Conservation (phyloP, 2,888 invertebrate genomes). For the Trimorus sp. region DNA sequence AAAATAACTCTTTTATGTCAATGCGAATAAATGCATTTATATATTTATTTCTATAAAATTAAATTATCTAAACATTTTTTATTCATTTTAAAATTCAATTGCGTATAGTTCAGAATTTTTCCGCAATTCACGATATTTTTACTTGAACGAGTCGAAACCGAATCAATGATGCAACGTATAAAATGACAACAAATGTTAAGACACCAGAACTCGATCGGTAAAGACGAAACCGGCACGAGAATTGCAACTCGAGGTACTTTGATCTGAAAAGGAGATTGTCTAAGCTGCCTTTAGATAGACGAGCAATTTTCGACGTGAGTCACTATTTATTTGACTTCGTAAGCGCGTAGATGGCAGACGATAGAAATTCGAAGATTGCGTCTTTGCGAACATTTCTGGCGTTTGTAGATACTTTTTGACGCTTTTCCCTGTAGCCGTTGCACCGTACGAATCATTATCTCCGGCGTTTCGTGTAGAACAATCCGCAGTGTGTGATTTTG, state of each 20-base stretch:
- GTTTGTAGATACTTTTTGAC: constrained; percentile 61
- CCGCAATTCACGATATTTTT: too few species aligned
- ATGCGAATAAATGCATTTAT: too few species aligned
- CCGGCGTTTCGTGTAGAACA: constrained; percentile 33
- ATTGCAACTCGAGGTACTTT: constrained; percentile 29
- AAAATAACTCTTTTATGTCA: too few species aligned
- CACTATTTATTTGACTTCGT: constrained; percentile 74
- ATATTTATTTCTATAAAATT: too few species aligned
- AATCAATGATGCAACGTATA: background rate
- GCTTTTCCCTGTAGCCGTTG: constrained; percentile 48
- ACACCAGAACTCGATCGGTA: constrained; percentile 13
- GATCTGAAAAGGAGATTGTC: constrained; percentile 60
- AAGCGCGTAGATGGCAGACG: constrained; percentile 53
- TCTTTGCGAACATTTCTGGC: constrained; percentile 39
- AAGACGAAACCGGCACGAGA: background rate
- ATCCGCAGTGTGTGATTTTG: constrained; percentile 38
- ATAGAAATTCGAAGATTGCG: constrained; percentile 55
- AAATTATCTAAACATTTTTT: too few species aligned
- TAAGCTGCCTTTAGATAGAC: constrained; percentile 72
- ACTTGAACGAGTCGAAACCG: background rate
- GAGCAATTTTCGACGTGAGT: constrained; percentile 72
- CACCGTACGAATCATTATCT: constrained; percentile 30
- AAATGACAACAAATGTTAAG: too few species aligned
- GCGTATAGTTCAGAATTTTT: too few species aligned
- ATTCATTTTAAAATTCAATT: too few species aligned